A percentile compares a stretch with the other conserved stretches of the same genome.
These are phyloP conservation scores for Muscicapa adusta DNA, from an alignment of 2,113 vertebrate species.

Conservation along the genomic window DNA sequence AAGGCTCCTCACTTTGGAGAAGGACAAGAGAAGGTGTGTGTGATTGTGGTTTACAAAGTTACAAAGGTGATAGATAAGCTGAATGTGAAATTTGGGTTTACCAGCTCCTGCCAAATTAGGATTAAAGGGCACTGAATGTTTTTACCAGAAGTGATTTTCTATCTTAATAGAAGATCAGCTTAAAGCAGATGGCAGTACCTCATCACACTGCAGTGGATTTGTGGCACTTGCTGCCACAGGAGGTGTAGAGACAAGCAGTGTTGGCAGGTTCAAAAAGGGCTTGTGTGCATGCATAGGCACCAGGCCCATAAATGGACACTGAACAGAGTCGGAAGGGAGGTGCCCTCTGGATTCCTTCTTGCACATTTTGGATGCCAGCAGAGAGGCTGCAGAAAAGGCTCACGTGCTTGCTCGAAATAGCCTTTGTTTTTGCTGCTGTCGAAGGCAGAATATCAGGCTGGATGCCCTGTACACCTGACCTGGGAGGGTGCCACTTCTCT, in stretches of 20 bases:
- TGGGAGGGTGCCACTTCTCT: not conserved
- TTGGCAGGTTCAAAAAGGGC: not conserved
- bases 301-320: constrained; percentile 31
- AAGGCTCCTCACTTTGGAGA: not conserved
- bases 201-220: not conserved
- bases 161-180: not conserved
- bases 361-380: constrained; percentile 30
- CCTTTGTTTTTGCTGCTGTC: not conserved
- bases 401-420: not conserved
- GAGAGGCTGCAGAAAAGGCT: not conserved
- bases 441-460: not conserved
- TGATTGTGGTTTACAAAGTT: not conserved
- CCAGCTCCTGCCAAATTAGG: not conserved
- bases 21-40: not conserved
- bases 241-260: not conserved
- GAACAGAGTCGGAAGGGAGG: not conserved
- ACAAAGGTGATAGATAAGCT: not conserved
- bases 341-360: constrained; percentile 20
- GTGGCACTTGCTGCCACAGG: not conserved
- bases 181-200: not conserved
- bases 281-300: not conserved
- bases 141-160: not conserved
- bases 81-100: not conserved
- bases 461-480: not conserved
- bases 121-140: not conserved